Evolutionary conservation across 2,113 vertebrate genomes (phyloP).

Genomic region (Chroicocephalus ridibundus): DNA sequence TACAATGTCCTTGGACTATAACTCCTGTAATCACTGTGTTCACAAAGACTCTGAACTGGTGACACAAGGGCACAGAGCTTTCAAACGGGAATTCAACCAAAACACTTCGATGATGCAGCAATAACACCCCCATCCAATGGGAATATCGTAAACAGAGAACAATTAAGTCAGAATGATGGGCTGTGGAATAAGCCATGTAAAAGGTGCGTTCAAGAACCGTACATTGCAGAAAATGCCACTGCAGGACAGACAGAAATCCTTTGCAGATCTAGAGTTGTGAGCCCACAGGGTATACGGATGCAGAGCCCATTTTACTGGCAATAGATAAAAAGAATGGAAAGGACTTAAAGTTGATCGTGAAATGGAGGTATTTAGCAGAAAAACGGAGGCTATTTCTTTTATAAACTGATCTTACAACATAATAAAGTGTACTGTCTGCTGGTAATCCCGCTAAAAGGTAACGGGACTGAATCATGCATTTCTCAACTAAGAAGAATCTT

Average conservation of each 20-base stretch:
- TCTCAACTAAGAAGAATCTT: neutral
- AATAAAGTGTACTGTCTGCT: neutral
- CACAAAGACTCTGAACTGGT: neutral
- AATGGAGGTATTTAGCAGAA: neutral
- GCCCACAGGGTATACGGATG: neutral
- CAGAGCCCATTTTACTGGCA: neutral
- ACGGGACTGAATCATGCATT: neutral
- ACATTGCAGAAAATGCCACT: neutral
- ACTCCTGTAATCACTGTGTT: neutral
- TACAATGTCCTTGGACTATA: neutral
- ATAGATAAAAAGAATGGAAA: neutral
- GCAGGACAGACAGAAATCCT: neutral
- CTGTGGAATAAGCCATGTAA: neutral
- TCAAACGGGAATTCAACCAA: neutral
- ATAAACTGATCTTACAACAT: neutral
- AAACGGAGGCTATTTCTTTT: neutral
- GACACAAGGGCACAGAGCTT: neutral
- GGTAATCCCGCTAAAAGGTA: neutral
- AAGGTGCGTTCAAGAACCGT: neutral
- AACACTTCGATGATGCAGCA: neutral
- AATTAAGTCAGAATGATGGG: neutral
- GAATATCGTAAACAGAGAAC: rapidly evolving
- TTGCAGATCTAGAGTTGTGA: neutral
- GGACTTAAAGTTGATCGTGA: neutral
- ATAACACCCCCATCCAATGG: neutral